A percentile compares a stretch with the other conserved stretches of the same genome.
These are phyloP conservation scores for Mystacornis crossleyi DNA, from an alignment of 2,113 vertebrate genomes.

Conservation along the genomic window DNA sequence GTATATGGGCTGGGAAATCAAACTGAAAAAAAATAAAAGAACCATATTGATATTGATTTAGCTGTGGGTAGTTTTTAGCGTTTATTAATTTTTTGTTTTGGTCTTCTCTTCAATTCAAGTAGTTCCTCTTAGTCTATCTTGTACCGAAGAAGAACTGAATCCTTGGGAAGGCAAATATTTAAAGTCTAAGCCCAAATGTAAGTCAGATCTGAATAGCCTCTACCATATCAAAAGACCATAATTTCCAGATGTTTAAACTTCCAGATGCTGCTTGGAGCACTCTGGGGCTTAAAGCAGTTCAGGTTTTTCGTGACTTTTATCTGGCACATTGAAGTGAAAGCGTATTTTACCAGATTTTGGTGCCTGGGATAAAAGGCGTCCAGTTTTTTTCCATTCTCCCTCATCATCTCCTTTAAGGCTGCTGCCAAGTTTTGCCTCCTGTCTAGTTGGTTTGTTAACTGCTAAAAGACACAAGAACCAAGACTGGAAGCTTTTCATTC, in stretches of 20 bases:
- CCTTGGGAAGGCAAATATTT: not conserved
- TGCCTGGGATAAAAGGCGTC: not conserved
- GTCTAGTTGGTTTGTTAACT: not conserved
- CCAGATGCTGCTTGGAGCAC: not conserved
- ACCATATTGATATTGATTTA: not conserved
- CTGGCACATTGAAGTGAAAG: not conserved
- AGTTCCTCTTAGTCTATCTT: not conserved
- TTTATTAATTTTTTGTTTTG: not conserved
- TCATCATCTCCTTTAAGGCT: not conserved
- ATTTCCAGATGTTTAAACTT: not conserved
- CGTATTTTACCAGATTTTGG: not conserved
- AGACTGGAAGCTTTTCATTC: not conserved
- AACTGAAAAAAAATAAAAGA: not conserved
- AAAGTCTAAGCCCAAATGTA: not conserved
- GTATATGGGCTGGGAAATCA: not conserved
- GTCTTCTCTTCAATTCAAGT: not conserved
- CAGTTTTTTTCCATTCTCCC: not conserved
- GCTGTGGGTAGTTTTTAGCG: not conserved
- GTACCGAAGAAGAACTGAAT: not conserved
- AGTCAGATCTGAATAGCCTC: not conserved
- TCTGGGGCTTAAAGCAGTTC: not conserved
- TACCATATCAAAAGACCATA: not conserved
- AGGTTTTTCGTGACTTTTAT: not conserved
- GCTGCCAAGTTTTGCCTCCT: not conserved
- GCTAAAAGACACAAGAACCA: not conserved